Evolutionary conservation across 2,888 invertebrate genomes (phyloP).

Genomic region (Hypena proboscidalis): DNA sequence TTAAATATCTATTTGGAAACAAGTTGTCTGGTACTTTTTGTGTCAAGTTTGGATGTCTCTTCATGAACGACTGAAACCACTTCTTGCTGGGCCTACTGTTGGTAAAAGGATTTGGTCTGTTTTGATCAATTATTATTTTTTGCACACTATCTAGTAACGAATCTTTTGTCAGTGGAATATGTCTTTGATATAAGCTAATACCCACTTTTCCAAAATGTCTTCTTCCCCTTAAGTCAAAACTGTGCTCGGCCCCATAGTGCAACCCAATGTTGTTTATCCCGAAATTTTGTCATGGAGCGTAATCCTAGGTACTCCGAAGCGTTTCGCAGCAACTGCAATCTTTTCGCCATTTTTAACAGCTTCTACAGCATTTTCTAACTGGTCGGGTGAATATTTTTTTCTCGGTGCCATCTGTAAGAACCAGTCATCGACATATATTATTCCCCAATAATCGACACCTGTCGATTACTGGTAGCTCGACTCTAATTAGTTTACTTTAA

Average conservation of each 20-base stretch:
- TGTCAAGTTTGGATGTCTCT: conserved; percentile 10
- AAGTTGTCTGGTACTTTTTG: conserved; percentile 25
- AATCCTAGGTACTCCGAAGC: conserved; percentile 25
- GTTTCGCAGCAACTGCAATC: conserved; percentile 16
- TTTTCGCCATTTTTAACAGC: conserved; percentile 20
- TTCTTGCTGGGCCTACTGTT: conserved; percentile 29
- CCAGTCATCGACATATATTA: conserved; percentile 13
- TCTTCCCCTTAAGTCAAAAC: conserved; percentile 19
- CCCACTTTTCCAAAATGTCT: conserved; percentile 26
- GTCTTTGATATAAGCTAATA: conserved; percentile 21
- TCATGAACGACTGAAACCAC: conserved; percentile 30
- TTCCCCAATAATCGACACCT: conserved; percentile 4
- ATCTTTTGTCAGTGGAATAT: conserved; percentile 26
- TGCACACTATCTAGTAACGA: conserved; percentile 31
- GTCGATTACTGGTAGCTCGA: conserved; percentile 17
- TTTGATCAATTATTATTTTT: conserved; percentile 30
- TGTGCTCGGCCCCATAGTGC: conserved; percentile 24
- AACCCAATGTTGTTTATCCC: conserved; percentile 24
- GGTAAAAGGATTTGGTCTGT: conserved; percentile 22
- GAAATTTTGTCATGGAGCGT: conserved; percentile 24
- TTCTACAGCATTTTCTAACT: conserved; percentile 29
- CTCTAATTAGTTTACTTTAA: conserved; percentile 8
- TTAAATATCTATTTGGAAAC: conserved; percentile 5
- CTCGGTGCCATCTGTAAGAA: conserved; percentile 27
- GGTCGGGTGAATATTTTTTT: conserved; percentile 18